Base-by-base conservation (phyloP, 2,113 vertebrate genomes). In the Xerus inauris region DNA sequence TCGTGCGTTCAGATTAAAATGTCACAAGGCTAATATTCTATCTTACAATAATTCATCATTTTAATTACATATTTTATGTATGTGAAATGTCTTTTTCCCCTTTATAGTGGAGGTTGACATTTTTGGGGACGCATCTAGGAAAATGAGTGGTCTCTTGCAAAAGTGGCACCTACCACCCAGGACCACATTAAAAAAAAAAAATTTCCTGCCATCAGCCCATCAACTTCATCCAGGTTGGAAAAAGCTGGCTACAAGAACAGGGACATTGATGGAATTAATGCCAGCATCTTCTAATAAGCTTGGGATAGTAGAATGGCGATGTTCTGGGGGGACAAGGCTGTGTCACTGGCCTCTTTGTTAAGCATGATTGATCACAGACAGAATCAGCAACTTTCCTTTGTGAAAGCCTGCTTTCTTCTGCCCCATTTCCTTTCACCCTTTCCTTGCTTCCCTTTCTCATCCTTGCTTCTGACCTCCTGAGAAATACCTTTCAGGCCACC, bases 21-120 rank as follows among this genome's bases (percentile, higher is more conserved):
- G 99, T 99, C 99, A 99, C 98, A 99, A 99, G 98, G 98, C 98
- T 99, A 99, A 99, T 99, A 99, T 99, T 99, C 98, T 98, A 98
- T 98, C 98, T 98, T 98, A 99, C 98, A 98, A 98, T 98, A 99
- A 99, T 99, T 98, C 98, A 98, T 99, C 98, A 99, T 98, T 98
- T 99, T 99, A 99, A 99, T 99, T 99, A 98, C 98, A 97, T 97
- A 98, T 98, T 98, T 99, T 99, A 98, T 98, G 98, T 98, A 97
- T 97, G 96, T 98, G 98, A 98, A 98, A 98, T 97, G 97, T 98
- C 97, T 98, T 98, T 97, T 98, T 98, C 97, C 67, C 96, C 94
- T 97, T 77, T 97, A 97, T 95, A 94, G 95, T 96, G 96, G 91
- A 98, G 92, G 97, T 30, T 4, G 64, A 98, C 97, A 96, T 98